These are phyloP conservation scores for Ceratoteleas bidentatus DNA, from an alignment of 1,140 invertebrate species.

Conservation along the genomic window DNA sequence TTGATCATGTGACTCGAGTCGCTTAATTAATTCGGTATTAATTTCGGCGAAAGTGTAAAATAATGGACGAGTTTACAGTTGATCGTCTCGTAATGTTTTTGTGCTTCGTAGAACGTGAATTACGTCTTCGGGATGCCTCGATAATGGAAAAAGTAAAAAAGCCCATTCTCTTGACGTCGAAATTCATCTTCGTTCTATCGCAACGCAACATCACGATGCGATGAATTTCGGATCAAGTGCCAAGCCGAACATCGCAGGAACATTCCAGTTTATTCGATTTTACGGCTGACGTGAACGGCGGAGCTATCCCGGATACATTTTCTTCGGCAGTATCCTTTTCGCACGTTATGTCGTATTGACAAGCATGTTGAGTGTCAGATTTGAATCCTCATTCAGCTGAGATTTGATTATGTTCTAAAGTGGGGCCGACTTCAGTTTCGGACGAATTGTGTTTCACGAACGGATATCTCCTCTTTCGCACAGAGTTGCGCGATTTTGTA, in stretches of 20 bases:
- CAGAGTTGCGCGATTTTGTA: background rate
- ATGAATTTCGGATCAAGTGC: conserved; percentile 68
- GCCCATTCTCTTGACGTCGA: conserved; percentile 66
- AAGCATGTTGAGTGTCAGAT: conserved; percentile 61
- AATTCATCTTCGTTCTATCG: conserved; percentile 68
- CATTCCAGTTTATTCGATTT: conserved; percentile 69
- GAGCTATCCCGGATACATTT: conserved; percentile 64
- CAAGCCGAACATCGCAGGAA: conserved; percentile 66
- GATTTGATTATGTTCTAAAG: conserved; percentile 60
- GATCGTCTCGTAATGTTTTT: conserved; percentile 42
- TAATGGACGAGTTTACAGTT: conserved; percentile 7
- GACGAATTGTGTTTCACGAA: background rate
- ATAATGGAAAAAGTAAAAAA: conserved; percentile 68
- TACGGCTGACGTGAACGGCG: conserved; percentile 66
- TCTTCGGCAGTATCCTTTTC: conserved; percentile 63
- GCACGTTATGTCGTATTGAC: conserved; percentile 63
- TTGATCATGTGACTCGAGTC: background rate
- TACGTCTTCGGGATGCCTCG: conserved; percentile 53
- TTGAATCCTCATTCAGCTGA: conserved; percentile 62
- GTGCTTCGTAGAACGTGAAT: conserved; percentile 56
- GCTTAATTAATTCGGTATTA: conserved; percentile 7
- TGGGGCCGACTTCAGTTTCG: conserved; percentile 12
- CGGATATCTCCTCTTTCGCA: conserved; percentile 8
- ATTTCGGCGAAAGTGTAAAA: conserved; percentile 8
- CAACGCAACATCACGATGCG: conserved; percentile 65